A percentile compares a stretch with the other conserved stretches of the same genome.
Evolutionary conservation across 1,140 invertebrate species (phyloP).

Genomic region (Drosophila eugracilis): DNA sequence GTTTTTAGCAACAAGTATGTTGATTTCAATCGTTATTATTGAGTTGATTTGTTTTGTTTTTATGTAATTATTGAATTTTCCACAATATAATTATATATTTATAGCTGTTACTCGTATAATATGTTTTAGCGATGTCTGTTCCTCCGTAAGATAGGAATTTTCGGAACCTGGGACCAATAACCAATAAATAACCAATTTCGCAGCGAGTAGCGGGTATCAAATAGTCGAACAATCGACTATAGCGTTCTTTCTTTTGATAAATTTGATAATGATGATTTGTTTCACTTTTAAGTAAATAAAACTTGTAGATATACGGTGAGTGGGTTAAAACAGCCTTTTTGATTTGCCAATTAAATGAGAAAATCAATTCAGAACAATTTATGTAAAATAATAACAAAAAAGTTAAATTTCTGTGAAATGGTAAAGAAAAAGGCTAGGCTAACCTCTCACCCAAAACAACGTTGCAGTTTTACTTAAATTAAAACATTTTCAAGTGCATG

Average conservation of each 20-base stretch:
- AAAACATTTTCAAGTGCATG: background rate
- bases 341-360: no score
- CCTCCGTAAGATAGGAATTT: background rate
- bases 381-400: no score
- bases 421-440: no score
- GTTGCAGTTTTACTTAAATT: background rate
- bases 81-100: background rate
- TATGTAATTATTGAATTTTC: constrained; percentile 1
- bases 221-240: background rate
- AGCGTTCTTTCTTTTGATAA: background rate
- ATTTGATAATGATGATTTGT: background rate
- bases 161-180: background rate
- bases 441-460: no score
- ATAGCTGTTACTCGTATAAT: background rate
- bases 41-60: background rate
- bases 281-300: background rate
- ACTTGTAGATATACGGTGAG: background rate
- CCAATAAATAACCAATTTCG: no score
- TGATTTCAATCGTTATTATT: constrained; percentile 8
- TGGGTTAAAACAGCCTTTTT: no score
- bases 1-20: constrained; percentile 69
- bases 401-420: no score
- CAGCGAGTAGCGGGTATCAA: background rate
- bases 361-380: no score
- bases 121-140: background rate